Conservation (phyloP, 2,888 invertebrate species). For the Anthophora plumipes region DNA sequence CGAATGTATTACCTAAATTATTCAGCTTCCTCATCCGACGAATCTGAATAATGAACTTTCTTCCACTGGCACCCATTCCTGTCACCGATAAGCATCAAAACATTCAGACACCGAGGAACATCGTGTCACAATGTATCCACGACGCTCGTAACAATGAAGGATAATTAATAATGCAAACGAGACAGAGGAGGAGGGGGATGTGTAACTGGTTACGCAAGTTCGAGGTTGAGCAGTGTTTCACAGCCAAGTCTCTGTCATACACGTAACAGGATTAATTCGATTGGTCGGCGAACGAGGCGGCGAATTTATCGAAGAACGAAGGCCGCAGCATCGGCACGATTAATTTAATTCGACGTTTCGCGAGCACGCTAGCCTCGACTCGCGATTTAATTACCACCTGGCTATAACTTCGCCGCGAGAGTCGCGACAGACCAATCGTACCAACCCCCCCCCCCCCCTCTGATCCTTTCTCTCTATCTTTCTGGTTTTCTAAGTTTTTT, state of each 20-base stretch:
- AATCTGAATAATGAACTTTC: too few relatives aligned
- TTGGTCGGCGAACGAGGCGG: slow-evolving; percentile 26
- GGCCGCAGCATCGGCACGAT: slow-evolving; percentile 50
- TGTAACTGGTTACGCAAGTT: slow-evolving; percentile 12
- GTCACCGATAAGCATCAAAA: neutral
- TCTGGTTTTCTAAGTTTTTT: slow-evolving; percentile 15
- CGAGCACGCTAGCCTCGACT: slow-evolving; percentile 43
- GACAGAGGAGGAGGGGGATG: neutral
- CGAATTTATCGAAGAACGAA: slow-evolving; percentile 59
- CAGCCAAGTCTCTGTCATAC: slow-evolving; percentile 27
- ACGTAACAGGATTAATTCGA: slow-evolving; percentile 54
- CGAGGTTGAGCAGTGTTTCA: neutral
- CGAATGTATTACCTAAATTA: too few relatives aligned
- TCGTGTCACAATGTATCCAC: neutral
- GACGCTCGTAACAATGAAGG: slow-evolving; percentile 17
- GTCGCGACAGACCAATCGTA: neutral
- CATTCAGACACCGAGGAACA: neutral
- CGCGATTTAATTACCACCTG: slow-evolving; percentile 60
- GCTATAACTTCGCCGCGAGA: slow-evolving; percentile 52
- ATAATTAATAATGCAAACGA: slow-evolving; percentile 39
- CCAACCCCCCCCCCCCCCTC: neutral
- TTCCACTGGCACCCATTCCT: too few relatives aligned
- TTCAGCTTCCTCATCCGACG: too few relatives aligned
- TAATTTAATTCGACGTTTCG: slow-evolving; percentile 66
- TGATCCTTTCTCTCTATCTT: neutral